Base-by-base conservation (phyloP, 1,140 invertebrate genomes). In the Aphis gossypii region DNA sequence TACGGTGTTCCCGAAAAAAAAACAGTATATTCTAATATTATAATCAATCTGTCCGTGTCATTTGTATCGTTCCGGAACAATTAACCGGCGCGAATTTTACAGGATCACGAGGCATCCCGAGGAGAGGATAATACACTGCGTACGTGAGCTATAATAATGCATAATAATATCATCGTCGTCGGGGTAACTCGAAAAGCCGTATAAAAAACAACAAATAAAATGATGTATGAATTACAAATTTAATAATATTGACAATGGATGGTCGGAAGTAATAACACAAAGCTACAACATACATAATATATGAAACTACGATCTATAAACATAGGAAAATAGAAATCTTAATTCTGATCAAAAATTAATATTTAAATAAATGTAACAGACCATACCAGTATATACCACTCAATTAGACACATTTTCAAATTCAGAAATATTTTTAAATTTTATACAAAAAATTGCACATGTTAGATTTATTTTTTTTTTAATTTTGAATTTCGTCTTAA, bases 1-100 rank as follows among this genome's bases (percentile, higher is more conserved):
- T 30, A 25, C 25, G 25, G 76, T 51, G 76, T 92, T 92, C 91
- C 76, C 25, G 20, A 92, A 91, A 91, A 91, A 88, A 88, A 87
- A 83, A 8, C 35, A 38, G 7, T 23, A 83, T 38, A 83, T 35
- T 83, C 8, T 48, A 48, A 87, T 48, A 88, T 38, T 46, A 83
- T 76, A 92, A 92, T 83, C 82, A 44, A 84, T 93, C 48, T 54
- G 76, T 25, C 82, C 48, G 92, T 86, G 48, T 56, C 48, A n/a
- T 56, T 54, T 38, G 76, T 44, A 93, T 41, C 82, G 92, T 93
- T 56, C 51, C 48, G 88, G 88, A 89, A 89, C 88, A 38, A 76
- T 76, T 30, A 76, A 56, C 48, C 51, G 30, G 11, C 18, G 51
- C 48, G 51, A 89, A 89, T 89, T 38, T 14, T 25, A 41, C 35